Conservation (phyloP, 2,113 vertebrate species). For the Maccullochella peelii region DNA sequence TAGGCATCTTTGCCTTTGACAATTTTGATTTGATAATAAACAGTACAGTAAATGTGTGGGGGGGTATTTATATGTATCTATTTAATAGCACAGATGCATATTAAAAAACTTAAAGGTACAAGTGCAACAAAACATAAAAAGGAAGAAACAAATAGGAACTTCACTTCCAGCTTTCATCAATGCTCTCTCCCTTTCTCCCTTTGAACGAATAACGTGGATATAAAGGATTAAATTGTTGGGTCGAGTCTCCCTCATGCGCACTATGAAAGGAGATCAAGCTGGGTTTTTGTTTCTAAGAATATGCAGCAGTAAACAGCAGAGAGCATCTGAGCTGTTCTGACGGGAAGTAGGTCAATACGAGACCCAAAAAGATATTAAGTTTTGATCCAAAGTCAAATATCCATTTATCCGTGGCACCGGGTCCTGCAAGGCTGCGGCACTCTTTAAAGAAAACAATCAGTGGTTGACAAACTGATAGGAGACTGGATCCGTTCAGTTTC, state of each 20-base stretch:
- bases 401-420: conserved; percentile 22
- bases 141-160: conserved; percentile 26
- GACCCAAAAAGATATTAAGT: conserved; percentile 45
- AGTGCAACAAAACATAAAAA: neutral
- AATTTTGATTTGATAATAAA: neutral
- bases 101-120: neutral
- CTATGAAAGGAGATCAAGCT: conserved; percentile 53
- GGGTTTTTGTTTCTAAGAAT: conserved; percentile 61
- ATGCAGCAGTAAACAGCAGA: conserved; percentile 38
- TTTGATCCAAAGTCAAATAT: conserved; percentile 49
- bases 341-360: conserved; percentile 61
- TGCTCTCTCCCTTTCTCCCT: neutral
- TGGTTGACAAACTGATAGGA: conserved; percentile 26
- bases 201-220: conserved; percentile 27
- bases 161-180: neutral
- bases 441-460: conserved; percentile 22
- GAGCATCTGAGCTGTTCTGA: conserved; percentile 38
- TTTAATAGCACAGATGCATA: neutral
- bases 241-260: conserved; percentile 28
- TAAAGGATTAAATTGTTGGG: conserved; percentile 34
- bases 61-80: neutral
- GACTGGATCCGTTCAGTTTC: neutral
- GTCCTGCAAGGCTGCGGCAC: conserved; percentile 13
- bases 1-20: neutral
- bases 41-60: neutral